These are phyloP conservation scores for Morphnarchus princeps DNA, from an alignment of 2,113 vertebrate species.

Conservation along the genomic window DNA sequence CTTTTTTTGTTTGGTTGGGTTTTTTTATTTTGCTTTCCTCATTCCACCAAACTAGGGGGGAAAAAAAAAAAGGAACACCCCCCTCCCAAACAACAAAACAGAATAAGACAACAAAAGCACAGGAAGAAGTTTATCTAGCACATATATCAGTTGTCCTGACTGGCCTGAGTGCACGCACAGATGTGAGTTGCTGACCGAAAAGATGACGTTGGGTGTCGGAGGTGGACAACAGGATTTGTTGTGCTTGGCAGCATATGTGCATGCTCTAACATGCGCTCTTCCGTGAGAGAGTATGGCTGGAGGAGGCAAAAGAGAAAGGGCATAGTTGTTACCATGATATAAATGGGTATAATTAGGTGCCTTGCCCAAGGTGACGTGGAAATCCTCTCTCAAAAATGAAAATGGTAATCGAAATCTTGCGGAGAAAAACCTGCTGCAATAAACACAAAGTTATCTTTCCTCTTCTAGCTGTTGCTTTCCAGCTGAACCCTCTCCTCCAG, in stretches of 20 bases:
- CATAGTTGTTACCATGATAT: background rate
- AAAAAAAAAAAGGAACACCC: too few relatives aligned
- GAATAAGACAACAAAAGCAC: background rate
- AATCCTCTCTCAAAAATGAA: constrained; percentile 34
- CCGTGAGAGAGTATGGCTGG: background rate
- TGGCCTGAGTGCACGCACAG: too few relatives aligned
- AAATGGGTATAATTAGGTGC: constrained; percentile 28
- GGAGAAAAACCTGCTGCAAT: background rate
- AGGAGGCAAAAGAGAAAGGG: background rate
- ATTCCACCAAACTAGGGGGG: background rate
- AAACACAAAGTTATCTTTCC: background rate
- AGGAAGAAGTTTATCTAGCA: background rate
- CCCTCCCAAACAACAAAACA: too few relatives aligned
- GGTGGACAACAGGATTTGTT: background rate
- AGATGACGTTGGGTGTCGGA: background rate
- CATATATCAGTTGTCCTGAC: background rate
- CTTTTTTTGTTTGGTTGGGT: too few relatives aligned
- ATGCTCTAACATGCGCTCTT: fast-evolving
- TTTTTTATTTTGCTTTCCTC: background rate
- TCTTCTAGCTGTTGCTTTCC: background rate
- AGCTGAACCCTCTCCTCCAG: constrained; percentile 14
- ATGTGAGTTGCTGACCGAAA: background rate
- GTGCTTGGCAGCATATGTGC: fast-evolving
- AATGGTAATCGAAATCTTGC: constrained; percentile 1
- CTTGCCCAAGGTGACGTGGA: constrained; percentile 18